Evolutionary conservation across 2,113 vertebrate species (phyloP).

Genomic region (Nematolebias whitei): DNA sequence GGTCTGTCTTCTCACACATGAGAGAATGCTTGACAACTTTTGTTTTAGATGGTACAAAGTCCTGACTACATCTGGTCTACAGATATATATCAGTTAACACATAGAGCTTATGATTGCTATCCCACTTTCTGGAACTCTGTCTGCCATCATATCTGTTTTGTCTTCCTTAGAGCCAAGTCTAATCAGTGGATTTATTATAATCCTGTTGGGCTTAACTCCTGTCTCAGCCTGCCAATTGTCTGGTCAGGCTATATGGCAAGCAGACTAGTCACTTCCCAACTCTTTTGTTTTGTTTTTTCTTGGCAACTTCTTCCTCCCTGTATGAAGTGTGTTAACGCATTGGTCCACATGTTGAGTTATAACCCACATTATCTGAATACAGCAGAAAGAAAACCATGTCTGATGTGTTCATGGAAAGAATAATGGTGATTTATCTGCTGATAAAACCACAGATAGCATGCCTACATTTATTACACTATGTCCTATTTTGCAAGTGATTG

Average conservation of each 20-base stretch:
- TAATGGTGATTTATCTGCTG: no score
- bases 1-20: not conserved
- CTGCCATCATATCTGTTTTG: conserved; percentile 24
- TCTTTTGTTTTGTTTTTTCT: conserved; percentile 34
- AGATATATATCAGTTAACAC: conserved; percentile 4
- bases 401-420: not conserved
- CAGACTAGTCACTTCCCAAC: conserved; percentile 1
- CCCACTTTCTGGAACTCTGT: conserved; percentile 15
- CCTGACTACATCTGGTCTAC: not conserved
- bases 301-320: conserved; percentile 24
- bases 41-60: not conserved
- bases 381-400: not conserved
- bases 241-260: conserved; percentile 33
- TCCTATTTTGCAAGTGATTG: no score
- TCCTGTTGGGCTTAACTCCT: conserved; percentile 33
- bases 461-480: no score
- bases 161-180: conserved; percentile 33
- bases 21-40: no score
- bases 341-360: not conserved
- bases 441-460: no score
- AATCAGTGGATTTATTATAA: conserved; percentile 34
- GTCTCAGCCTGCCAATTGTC: conserved; percentile 37
- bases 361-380: not conserved
- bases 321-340: conserved; percentile 37
- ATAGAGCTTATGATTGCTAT: conserved; percentile 10